phyloP scores from a whole-genome alignment of 2,113 vertebrate genomes.

The Chunga burmeisteri region DNA sequence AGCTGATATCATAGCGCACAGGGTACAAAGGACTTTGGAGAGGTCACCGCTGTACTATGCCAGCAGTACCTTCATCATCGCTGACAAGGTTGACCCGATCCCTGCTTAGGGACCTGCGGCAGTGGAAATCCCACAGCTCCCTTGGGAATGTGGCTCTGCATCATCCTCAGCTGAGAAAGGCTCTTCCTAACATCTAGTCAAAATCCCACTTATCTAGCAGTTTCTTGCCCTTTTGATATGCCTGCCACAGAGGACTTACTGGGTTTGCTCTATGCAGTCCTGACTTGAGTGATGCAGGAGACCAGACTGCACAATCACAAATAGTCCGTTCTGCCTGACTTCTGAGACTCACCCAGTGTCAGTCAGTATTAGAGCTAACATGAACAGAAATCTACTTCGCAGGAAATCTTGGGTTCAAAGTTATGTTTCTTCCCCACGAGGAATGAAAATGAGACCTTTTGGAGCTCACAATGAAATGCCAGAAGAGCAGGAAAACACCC shows the following conservation, averaged over 20 bases:
- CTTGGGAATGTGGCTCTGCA: background rate
- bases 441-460: background rate
- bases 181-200: background rate
- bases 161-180: background rate
- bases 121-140: background rate
- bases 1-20: background rate
- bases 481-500: background rate
- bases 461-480: background rate
- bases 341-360: rapidly evolving
- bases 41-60: background rate
- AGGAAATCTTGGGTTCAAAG: background rate
- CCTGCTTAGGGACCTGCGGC: background rate
- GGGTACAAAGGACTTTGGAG: background rate
- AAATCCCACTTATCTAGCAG: background rate
- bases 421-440: background rate
- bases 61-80: background rate
- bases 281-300: background rate
- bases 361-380: background rate
- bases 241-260: background rate
- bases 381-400: background rate
- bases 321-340: background rate
- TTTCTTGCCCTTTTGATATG: background rate
- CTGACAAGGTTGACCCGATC: background rate
- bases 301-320: background rate
- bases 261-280: background rate